Evolutionary conservation across 2,797 vertebrate genomes (phyloP).

Genomic region (Tokudaia muenninki): DNA sequence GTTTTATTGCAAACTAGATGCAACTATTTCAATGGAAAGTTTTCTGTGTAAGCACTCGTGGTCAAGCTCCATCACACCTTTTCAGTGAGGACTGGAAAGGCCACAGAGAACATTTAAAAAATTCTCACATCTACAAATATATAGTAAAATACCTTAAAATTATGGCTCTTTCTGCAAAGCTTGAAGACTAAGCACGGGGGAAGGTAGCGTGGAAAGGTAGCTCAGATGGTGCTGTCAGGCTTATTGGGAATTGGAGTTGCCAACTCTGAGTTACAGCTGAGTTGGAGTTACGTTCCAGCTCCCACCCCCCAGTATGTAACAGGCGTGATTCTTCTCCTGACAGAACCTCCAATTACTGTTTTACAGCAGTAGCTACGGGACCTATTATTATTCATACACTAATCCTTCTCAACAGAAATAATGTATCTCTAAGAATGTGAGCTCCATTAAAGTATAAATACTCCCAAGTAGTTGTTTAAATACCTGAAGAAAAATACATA

Average conservation of each 20-base stretch:
- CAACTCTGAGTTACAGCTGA: background rate
- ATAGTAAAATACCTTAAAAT: constrained; percentile 30
- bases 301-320: background rate
- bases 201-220: background rate
- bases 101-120: background rate
- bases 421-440: constrained; percentile 37
- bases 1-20: constrained; percentile 34
- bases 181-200: constrained; percentile 20
- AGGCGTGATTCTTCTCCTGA: background rate
- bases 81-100: constrained; percentile 55
- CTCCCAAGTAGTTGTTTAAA: background rate
- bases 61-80: constrained; percentile 36
- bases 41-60: background rate
- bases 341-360: background rate
- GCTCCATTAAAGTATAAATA: background rate
- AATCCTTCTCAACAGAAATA: constrained; percentile 36
- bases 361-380: constrained; percentile 15
- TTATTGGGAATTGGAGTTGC: constrained; percentile 22
- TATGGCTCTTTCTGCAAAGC: background rate
- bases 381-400: constrained; percentile 42
- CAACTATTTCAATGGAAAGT: constrained; percentile 59
- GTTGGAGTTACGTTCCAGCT: background rate
- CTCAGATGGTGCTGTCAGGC: background rate
- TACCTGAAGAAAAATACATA: background rate
- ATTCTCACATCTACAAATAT: constrained; percentile 22